Evolutionary conservation across 1,140 invertebrate species (phyloP).

Genomic region (Cotesia typhae): DNA sequence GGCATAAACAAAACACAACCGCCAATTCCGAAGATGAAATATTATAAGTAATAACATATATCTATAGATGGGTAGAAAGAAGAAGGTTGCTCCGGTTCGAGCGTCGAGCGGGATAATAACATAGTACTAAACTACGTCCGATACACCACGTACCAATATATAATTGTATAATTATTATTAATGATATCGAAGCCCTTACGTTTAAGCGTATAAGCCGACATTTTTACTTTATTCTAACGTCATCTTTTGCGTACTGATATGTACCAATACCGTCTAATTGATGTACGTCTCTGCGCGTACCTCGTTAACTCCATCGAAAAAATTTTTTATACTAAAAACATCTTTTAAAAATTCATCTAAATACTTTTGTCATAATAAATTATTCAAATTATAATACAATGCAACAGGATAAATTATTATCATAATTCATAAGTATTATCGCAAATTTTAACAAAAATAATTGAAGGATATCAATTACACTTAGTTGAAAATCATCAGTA

Average conservation of each 20-base stretch:
- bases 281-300: too few species aligned
- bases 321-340: too few species aligned
- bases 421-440: too few species aligned
- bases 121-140: constrained; percentile 65
- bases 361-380: too few species aligned
- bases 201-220: constrained; percentile 50
- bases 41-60: constrained; percentile 69
- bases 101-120: constrained; percentile 62
- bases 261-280: too few species aligned
- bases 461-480: too few species aligned
- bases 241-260: constrained; percentile 3
- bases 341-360: too few species aligned
- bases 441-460: too few species aligned
- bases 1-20: constrained; percentile 68
- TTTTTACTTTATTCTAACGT: constrained; percentile 3
- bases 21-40: constrained; percentile 67
- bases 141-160: constrained; percentile 57
- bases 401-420: too few species aligned
- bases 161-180: constrained; percentile 70
- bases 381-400: too few species aligned
- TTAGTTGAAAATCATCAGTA: too few species aligned
- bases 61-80: constrained; percentile 48
- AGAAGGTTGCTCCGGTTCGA: constrained; percentile 38
- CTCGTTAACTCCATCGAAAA: too few species aligned
- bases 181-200: constrained; percentile 63